A percentile compares a stretch with the other conserved stretches of the same genome.
phyloP scores from a whole-genome alignment of 2,113 vertebrate species.

The Enhydra lutris region DNA sequence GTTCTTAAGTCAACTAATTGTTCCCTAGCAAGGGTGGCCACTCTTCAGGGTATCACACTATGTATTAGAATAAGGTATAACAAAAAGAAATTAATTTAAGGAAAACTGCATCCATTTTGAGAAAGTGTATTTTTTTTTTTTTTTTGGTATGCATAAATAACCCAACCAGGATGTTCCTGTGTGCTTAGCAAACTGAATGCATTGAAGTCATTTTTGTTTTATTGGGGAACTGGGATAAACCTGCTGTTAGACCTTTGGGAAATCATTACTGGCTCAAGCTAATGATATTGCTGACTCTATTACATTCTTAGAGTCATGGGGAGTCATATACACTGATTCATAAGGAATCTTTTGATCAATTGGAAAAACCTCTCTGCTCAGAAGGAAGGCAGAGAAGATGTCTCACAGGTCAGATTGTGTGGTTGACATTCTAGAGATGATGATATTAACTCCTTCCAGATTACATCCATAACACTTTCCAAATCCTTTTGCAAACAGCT shows the following conservation, averaged over 20 bases:
- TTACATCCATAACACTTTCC: background rate
- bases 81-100: background rate
- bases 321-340: background rate
- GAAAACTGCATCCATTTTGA: background rate
- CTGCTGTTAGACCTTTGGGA: constrained; percentile 37
- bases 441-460: background rate
- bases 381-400: background rate
- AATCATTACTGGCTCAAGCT: constrained; percentile 9
- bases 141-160: background rate
- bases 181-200: background rate
- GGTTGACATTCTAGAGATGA: background rate
- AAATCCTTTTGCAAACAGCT: constrained; percentile 15
- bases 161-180: background rate
- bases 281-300: constrained; percentile 9
- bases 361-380: background rate
- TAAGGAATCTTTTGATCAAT: constrained; percentile 26
- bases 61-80: background rate
- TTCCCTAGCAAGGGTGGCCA: background rate
- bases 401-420: background rate
- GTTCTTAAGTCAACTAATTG: background rate
- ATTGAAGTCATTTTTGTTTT: constrained; percentile 48
- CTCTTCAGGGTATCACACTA: background rate
- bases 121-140: background rate
- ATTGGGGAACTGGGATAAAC: background rate
- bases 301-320: background rate